Evolutionary conservation across 2,888 invertebrate species (phyloP).

Genomic region (Euspilapteryx auroguttella): DNA sequence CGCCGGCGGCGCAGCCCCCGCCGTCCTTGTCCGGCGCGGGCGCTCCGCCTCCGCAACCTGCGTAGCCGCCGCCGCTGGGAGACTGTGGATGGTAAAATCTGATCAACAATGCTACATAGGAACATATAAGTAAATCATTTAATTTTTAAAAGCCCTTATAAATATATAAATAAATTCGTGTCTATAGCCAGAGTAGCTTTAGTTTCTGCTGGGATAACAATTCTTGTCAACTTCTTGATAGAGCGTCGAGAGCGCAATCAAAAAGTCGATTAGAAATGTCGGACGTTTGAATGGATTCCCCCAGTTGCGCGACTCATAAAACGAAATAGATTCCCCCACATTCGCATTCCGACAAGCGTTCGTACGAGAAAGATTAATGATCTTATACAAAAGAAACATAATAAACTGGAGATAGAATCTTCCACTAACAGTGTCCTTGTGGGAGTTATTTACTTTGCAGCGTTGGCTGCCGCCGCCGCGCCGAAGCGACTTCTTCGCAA

Average conservation of each 20-base stretch:
- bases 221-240: conserved; percentile 27
- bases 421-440: conserved; percentile 60
- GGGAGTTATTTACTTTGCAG: conserved; percentile 52
- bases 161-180: too few relatives aligned
- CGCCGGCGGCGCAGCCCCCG: conserved; percentile 50
- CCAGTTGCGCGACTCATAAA: conserved; percentile 57
- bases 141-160: too few relatives aligned
- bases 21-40: conserved; percentile 38
- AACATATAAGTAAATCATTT: too few relatives aligned
- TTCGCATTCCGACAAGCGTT: conserved; percentile 63
- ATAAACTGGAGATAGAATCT: conserved; percentile 61
- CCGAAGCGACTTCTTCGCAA: conserved; percentile 49
- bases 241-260: conserved; percentile 48
- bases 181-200: too few relatives aligned
- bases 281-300: conserved; percentile 50
- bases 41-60: conserved; percentile 19
- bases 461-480: neutral
- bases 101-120: too few relatives aligned
- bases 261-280: conserved; percentile 62
- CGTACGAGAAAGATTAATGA: conserved; percentile 63
- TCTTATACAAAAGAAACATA: conserved; percentile 57
- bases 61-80: conserved; percentile 39
- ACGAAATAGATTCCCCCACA: conserved; percentile 62
- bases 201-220: too few relatives aligned
- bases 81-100: too few relatives aligned